Conservation (phyloP, 2,888 invertebrate species). For the Pomacea canaliculata region DNA sequence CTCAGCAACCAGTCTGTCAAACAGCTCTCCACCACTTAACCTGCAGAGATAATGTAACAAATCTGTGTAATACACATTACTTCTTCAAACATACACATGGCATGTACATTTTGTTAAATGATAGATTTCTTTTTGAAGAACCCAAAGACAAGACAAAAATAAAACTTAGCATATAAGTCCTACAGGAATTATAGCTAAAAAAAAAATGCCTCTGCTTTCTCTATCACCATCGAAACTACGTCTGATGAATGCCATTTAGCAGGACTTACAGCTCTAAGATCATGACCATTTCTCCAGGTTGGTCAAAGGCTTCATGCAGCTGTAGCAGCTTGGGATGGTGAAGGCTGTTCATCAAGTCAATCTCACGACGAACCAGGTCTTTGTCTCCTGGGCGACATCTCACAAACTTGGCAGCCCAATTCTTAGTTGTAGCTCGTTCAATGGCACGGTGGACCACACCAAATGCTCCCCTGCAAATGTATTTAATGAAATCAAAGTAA, state of each 20-base stretch:
- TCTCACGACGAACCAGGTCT: constrained; percentile 70
- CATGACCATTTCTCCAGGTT: constrained; percentile 70
- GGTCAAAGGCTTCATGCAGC: constrained; percentile 70
- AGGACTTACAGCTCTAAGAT: constrained; percentile 71
- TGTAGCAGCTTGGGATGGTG: constrained; percentile 70
- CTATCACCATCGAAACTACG: too few relatives aligned
- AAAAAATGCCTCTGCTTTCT: too few relatives aligned
- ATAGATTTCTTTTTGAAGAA: too few relatives aligned
- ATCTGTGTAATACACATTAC: not conserved
- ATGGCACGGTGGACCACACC: constrained; percentile 71
- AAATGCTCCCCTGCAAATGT: constrained; percentile 67
- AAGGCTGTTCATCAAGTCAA: constrained; percentile 70
- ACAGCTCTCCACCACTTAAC: constrained; percentile 70
- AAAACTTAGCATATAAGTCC: too few relatives aligned
- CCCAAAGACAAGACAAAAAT: too few relatives aligned
- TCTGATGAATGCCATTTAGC: too few relatives aligned
- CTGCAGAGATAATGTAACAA: constrained; percentile 42
- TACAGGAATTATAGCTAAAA: too few relatives aligned
- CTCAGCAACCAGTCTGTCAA: constrained; percentile 69
- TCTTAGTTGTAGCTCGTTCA: constrained; percentile 70
- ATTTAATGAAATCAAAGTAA: not conserved
- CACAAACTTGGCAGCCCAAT: constrained; percentile 71
- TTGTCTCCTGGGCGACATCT: constrained; percentile 69
- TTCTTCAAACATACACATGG: not conserved
- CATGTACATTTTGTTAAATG: too few relatives aligned